Evolutionary conservation across 2,113 vertebrate genomes (phyloP), one percentile per base, ranked within the genome.

Genomic region (Melozone crissalis): DNA sequence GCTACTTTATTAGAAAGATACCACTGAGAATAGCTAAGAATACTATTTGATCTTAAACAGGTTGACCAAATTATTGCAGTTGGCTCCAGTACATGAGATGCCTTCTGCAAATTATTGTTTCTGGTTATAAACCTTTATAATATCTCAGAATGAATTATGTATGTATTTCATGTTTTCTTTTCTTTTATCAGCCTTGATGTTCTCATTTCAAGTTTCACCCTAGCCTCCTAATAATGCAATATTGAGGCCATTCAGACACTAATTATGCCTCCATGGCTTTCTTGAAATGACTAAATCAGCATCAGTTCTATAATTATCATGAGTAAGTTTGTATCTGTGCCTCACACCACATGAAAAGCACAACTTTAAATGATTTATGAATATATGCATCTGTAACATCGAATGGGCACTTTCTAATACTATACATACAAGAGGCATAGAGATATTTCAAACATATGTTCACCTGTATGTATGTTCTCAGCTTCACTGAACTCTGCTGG

Each of bases 201-300:
- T 98, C 98, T 99, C 98, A 98, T 99, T 98, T 98, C 97, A 98
- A 98, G 90, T 98, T 98, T 98, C 98, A 98, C 98, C 96, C 97
- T 98, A 98, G 98, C 96, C 98, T 98, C 98, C 98, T 99, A 98
- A 99, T 99, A 99, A 98, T 98, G 96, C 96, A 97, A 98, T 99
- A 99, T 99, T 99, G 98, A 99, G 99, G 98, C 98, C 98, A 98
- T 99, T 99, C 98, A 98, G 98, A 98, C 97, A 98, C 98, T 99
- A 99, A 99, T 99, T 99, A 99, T 98, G 98, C 98, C 98, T 98
- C 98, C 96, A 98, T 98, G 98, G 97, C 98, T 98, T 98, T 98
- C 98, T 98, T 98, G 98, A 99, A 98, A 99, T 98, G 98, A 98
- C 98, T 99, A 99, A 99, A 99, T 99, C 98, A 98, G 98, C 98